Evolutionary conservation across 2,888 invertebrate genomes (phyloP).

Genomic region (Hedychridium roseum): DNA sequence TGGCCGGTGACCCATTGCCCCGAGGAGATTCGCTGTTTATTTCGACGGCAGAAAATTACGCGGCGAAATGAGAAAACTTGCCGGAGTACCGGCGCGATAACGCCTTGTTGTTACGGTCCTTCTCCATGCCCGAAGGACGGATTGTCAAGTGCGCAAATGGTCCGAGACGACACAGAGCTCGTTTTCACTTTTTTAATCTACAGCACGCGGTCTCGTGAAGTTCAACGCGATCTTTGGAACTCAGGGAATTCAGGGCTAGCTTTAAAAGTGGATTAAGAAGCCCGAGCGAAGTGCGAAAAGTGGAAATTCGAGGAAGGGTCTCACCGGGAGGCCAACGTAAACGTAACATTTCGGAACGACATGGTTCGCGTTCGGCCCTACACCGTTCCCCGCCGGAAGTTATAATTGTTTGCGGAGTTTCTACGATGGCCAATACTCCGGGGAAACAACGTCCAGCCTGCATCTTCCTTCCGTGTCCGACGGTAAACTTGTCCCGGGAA

Average conservation of each 20-base stretch:
- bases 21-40: conserved; percentile 22
- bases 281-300: too few relatives aligned
- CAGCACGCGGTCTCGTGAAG: too few relatives aligned
- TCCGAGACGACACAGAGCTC: too few relatives aligned
- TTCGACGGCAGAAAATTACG: conserved; percentile 16
- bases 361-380: conserved; percentile 15
- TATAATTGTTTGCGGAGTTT: conserved; percentile 54
- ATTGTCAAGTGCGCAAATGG: too few relatives aligned
- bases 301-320: conserved; percentile 31
- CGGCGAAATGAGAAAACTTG: conserved; percentile 21
- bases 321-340: conserved; percentile 47
- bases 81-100: conserved; percentile 7
- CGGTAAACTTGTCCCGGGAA: too few relatives aligned
- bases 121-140: too few relatives aligned
- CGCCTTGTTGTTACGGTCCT: conserved; percentile 7
- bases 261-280: too few relatives aligned
- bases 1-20: conserved; percentile 21
- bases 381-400: conserved; percentile 42
- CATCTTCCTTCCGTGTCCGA: too few relatives aligned
- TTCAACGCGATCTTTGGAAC: too few relatives aligned
- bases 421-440: conserved; percentile 34
- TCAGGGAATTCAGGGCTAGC: too few relatives aligned
- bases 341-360: conserved; percentile 42
- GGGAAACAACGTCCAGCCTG: conserved; percentile 22
- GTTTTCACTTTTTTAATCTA: too few relatives aligned